phyloP scores from a whole-genome alignment of 1,140 invertebrate species.

The Procambarus virginalis region DNA sequence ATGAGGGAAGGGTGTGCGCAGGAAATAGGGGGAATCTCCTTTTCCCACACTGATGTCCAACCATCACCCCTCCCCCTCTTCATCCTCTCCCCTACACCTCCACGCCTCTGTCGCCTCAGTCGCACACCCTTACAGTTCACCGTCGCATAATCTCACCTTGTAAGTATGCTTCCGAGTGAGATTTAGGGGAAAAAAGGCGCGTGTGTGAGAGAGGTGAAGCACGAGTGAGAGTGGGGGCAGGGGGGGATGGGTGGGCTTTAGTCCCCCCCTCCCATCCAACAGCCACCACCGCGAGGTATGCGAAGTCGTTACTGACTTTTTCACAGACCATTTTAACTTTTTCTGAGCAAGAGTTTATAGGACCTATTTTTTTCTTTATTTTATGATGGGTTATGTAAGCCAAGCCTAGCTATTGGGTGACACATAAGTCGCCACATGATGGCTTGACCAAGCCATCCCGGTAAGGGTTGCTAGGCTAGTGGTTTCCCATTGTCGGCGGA shows the following conservation, averaged over 20 bases:
- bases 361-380: background rate
- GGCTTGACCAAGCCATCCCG: too few species aligned
- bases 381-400: too few species aligned
- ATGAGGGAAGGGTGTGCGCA: background rate
- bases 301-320: constrained; percentile 3
- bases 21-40: background rate
- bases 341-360: background rate
- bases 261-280: background rate
- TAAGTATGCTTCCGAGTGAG: background rate
- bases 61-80: background rate
- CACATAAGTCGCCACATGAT: too few species aligned
- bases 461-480: too few species aligned
- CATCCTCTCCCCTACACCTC: background rate
- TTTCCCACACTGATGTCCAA: background rate
- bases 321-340: background rate
- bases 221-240: background rate
- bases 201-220: background rate
- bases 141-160: background rate
- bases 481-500: too few species aligned
- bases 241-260: background rate
- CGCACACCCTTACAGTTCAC: background rate
- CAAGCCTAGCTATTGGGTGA: too few species aligned
- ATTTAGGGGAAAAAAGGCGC: background rate
- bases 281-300: background rate
- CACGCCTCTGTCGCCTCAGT: background rate